Base-by-base conservation (phyloP, 2,797 vertebrate species). In the Alca torda region DNA sequence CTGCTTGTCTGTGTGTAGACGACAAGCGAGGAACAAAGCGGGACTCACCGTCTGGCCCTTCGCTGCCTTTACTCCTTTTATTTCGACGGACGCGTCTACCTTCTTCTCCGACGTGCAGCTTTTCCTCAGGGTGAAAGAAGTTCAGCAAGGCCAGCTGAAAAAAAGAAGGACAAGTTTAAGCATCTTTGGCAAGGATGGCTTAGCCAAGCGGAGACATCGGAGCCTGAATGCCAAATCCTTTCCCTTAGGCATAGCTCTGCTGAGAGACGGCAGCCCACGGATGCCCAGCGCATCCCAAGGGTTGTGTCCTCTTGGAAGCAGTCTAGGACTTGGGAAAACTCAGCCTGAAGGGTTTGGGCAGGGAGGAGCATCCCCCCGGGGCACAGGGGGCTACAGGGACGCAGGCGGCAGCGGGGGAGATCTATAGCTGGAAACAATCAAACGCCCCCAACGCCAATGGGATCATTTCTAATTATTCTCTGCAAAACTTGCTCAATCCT, bases 11-110 rank as follows among this genome's bases (percentile, higher is more conserved):
- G 26, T 1, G 30, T 1, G 4, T 11, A 14, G 65, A 41, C 2
- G 4, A n/a, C n/a, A 13, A 7, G 46, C 0, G 14, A 26, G 43
- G 50, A 57, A 13, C 8, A 4, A 18, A 28, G 57, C 5, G 14
- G 95, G 67, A 97, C 98, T 98, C 97, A 98, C 98, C 98, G 11
- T 98, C 98, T 35, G 97, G 89, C 87, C 98, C 98, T 86, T 98
- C 98, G 25, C 98, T 99, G 97, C 98, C 98, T 93, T 99, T 98
- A 97, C 99, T 99, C 97, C 99, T 98, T 98, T 99, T 99, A 70
- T 98, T 98, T 67, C 99, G 98, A 68, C 97, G 99, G 94, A 99
- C 98, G 30, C 96, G 98, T 78, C 97, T 98, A 73, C 95, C 98
- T 90, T 98, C 98, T 70, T 98, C 98, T 96, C 97, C 98, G 83